Conservation (phyloP, 1,140 invertebrate genomes). For the Hycleus phaleratus region DNA sequence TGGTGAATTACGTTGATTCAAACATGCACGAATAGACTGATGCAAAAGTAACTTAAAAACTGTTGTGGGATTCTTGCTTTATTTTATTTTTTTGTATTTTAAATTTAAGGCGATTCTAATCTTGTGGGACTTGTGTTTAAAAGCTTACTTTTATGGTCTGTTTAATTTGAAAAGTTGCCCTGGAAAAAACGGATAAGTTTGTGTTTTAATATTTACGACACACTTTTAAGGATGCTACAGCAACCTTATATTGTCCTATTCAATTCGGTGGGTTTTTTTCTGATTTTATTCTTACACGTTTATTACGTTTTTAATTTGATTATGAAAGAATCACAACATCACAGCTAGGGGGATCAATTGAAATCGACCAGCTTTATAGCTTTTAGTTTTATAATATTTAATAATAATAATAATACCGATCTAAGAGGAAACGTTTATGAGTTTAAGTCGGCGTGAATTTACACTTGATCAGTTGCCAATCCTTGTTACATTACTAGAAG, state of each 20-base stretch:
- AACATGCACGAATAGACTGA: slow-evolving; percentile 22
- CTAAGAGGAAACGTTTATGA: background rate
- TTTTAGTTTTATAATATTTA: background rate
- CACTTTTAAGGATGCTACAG: background rate
- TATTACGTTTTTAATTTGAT: too few species aligned
- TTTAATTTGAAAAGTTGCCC: slow-evolving; percentile 5
- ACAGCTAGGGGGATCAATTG: background rate
- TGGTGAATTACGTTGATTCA: background rate
- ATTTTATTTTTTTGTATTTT: slow-evolving; percentile 7
- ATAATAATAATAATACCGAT: background rate
- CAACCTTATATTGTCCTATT: too few species aligned
- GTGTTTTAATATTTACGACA: slow-evolving; percentile 1
- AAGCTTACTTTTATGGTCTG: slow-evolving; percentile 22
- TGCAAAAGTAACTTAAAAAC: slow-evolving; percentile 26
- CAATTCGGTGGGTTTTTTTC: too few species aligned
- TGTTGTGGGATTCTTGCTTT: slow-evolving; percentile 2
- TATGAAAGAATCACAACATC: background rate
- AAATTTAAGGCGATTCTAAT: slow-evolving; percentile 31
- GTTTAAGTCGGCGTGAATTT: slow-evolving; percentile 28
- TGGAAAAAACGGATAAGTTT: background rate
- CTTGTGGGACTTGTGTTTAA: slow-evolving; percentile 30
- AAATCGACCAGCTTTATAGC: background rate
- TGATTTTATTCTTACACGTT: too few species aligned
- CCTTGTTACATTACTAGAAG: slow-evolving; percentile 19
- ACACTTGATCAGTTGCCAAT: slow-evolving; percentile 19